Conservation (phyloP, 64 coral and sea anemone species). For the Dendrophyllia cribrosa region DNA sequence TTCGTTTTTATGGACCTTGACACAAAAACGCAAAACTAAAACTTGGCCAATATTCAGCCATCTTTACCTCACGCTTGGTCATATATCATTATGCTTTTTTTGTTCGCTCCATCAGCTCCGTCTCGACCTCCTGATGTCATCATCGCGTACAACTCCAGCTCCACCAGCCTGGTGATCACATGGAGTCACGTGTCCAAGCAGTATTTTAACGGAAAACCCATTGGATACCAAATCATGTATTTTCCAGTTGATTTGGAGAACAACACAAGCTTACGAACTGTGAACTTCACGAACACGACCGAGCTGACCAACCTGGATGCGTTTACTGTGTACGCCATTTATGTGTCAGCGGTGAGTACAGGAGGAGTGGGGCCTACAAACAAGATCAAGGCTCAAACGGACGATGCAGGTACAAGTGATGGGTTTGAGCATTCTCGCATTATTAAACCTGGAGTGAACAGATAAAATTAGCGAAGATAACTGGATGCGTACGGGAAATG, state of each 20-base stretch:
- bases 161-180: not conserved
- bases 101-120: not conserved
- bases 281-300: not conserved
- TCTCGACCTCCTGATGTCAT: not conserved
- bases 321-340: not conserved
- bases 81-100: too few species aligned
- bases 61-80: too few species aligned
- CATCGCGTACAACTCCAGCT: not conserved
- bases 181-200: constrained; percentile 1
- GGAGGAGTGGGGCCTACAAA: not conserved
- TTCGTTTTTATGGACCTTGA: too few species aligned
- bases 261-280: not conserved
- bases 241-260: not conserved
- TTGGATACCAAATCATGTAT: not conserved
- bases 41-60: too few species aligned
- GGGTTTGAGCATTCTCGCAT: not conserved
- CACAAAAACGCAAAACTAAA: too few species aligned
- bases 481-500: too few species aligned
- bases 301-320: not conserved
- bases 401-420: not conserved
- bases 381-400: not conserved
- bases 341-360: not conserved
- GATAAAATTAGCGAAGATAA: too few species aligned
- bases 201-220: not conserved
- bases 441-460: too few species aligned